phyloP scores from a whole-genome alignment of 1,140 invertebrate genomes.

The Drosophila triauraria region DNA sequence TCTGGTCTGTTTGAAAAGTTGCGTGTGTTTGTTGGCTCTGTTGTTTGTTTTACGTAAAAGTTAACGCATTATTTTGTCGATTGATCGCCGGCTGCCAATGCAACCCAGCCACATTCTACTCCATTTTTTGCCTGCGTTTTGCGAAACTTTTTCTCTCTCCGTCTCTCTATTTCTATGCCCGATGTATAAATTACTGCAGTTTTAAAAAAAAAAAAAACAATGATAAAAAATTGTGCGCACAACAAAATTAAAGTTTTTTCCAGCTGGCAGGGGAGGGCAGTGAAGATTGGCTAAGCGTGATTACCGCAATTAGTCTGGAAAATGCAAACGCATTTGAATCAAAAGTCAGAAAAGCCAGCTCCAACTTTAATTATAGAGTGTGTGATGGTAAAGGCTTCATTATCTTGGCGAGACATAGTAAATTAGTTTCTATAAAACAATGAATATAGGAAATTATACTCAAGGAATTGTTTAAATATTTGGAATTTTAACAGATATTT shows the following conservation, averaged over 20 bases:
- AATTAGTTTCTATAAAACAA: neutral
- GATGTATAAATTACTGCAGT: constrained; percentile 80
- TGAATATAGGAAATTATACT: too few relatives aligned
- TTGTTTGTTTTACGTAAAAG: constrained; percentile 72
- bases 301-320: constrained; percentile 75
- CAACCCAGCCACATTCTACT: neutral
- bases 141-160: constrained; percentile 45
- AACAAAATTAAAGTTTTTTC: constrained; percentile 70
- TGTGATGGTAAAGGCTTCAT: neutral
- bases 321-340: constrained; percentile 29
- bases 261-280: neutral
- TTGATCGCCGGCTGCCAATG: constrained; percentile 58
- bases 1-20: constrained; percentile 57
- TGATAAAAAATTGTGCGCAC: constrained; percentile 73
- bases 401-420: neutral
- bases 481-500: neutral
- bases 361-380: constrained; percentile 17
- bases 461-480: neutral
- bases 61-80: constrained; percentile 82
- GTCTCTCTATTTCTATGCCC: constrained; percentile 20
- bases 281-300: constrained; percentile 42
- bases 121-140: constrained; percentile 51
- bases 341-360: constrained; percentile 7
- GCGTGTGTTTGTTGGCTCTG: constrained; percentile 66
- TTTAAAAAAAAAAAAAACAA: constrained; percentile 68